These are phyloP conservation scores for Argentina silus DNA, from an alignment of 2,797 vertebrate species.

Conservation along the genomic window DNA sequence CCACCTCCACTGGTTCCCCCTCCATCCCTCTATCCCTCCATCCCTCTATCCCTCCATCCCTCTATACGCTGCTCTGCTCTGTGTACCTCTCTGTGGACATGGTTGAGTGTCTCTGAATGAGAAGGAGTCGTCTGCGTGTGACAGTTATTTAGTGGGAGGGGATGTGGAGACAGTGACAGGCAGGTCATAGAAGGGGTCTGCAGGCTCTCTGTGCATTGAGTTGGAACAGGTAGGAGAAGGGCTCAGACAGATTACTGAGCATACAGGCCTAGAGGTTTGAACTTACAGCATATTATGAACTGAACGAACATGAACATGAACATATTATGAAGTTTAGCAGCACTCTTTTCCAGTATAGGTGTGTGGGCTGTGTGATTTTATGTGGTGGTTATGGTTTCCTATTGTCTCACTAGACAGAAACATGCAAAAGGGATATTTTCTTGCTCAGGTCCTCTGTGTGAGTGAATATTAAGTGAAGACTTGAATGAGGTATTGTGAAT, in stretches of 20 bases:
- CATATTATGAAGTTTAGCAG: too few relatives aligned
- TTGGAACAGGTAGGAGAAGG: slow-evolving; percentile 61
- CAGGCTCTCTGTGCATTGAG: slow-evolving; percentile 33
- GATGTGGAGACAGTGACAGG: slow-evolving; percentile 40
- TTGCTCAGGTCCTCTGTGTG: slow-evolving; percentile 17
- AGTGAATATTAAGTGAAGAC: not conserved
- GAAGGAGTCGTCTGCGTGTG: not conserved
- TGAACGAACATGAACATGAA: too few relatives aligned
- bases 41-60: not conserved
- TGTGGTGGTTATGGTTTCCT: not conserved
- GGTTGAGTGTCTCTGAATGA: slow-evolving; percentile 42
- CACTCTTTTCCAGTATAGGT: not conserved
- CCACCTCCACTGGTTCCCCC: slow-evolving; percentile 10
- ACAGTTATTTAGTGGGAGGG: slow-evolving; percentile 39
- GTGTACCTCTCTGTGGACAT: slow-evolving; percentile 23
- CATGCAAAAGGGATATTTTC: not conserved
- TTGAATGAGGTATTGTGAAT: too few relatives aligned
- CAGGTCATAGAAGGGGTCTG: slow-evolving; percentile 31
- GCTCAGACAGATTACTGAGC: slow-evolving; percentile 57
- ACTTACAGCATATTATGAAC: not conserved
- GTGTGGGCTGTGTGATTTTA: not conserved
- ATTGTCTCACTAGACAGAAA: not conserved
- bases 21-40: not conserved
- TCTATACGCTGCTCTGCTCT: slow-evolving; percentile 14
- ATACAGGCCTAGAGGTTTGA: not conserved